Evolutionary conservation across 2,113 vertebrate genomes (phyloP), one percentile per base, ranked within the genome.

Genomic region (Tupaia chinensis): DNA sequence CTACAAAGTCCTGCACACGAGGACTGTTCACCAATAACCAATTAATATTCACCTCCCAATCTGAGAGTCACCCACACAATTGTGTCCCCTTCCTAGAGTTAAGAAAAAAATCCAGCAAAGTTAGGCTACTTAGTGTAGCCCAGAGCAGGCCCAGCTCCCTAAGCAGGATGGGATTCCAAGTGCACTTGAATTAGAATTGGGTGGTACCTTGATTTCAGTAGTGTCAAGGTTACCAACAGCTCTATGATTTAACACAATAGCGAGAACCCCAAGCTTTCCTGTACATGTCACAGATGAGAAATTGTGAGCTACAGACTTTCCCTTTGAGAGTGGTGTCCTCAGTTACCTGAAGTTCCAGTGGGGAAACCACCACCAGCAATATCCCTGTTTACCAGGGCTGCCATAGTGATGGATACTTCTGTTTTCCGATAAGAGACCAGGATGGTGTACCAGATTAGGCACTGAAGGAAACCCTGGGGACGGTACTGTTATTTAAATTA

Each of bases 401-500:
- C 96, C 93, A 92, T 82, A 81, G 95, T 17, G 86, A 97, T 53
- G 81, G 84, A 69, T 73, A 92, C 89, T 95, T 95, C 22, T 74
- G n/a, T 96, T 96, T 96, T 95, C 95, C 69, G 0, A 85, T 32
- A 70, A 23, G 93, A 94, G 95, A 90, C 87, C 68, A 19, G 76
- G 58, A 77, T 14, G 0, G 20, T 54, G 63, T 66, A 44, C 72
- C 87, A 60, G 87, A 70, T 97, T 83, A 95, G 87, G 84, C 53
- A 84, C 84, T 12, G 7, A 89, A 92, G 91, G 60, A 90, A 84
- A 54, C 94, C 84, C 20, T 7, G 9, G 91, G 89, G 96, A 92
- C 12, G 16, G 53, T 19, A 78, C 84, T 89, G 73, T 68, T 92
- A 87, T 73, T 93, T 87, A 91, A 96, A 97, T 97, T 88, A 97